Evolutionary conservation across 2,113 vertebrate species (phyloP).

Genomic region (Aplodontia rufa): DNA sequence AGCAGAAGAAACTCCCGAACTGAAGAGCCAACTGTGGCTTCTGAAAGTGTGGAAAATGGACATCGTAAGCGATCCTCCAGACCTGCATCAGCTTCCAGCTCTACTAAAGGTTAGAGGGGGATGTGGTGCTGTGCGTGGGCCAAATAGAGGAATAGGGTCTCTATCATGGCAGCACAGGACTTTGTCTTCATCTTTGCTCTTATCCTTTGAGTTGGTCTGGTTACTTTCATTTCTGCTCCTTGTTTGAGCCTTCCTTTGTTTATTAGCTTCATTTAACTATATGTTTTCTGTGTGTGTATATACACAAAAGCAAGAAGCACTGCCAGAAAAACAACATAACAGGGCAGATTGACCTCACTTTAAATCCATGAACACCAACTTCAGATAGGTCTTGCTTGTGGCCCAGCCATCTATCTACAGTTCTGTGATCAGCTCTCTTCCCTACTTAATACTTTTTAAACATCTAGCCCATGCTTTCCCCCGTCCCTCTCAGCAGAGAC

Average conservation of each 20-base stretch:
- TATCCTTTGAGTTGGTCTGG: background rate
- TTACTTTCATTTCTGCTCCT: slow-evolving; percentile 10
- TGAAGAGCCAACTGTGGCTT: slow-evolving; percentile 89
- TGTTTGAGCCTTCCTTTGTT: background rate
- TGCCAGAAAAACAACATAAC: background rate
- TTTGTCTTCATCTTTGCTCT: slow-evolving; percentile 1
- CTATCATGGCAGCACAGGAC: background rate
- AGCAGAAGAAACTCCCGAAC: slow-evolving; percentile 95
- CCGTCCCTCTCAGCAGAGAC: background rate
- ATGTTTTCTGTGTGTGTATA: slow-evolving; percentile 12
- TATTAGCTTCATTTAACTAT: background rate
- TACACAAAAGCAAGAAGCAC: slow-evolving; percentile 23
- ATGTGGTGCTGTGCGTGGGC: background rate
- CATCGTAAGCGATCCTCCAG: slow-evolving; percentile 94
- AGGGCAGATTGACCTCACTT: background rate
- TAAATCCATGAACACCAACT: background rate
- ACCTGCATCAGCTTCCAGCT: slow-evolving; percentile 88
- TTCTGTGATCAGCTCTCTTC: background rate
- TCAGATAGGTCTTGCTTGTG: background rate
- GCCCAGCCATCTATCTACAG: background rate
- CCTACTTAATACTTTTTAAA: background rate
- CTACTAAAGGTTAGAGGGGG: slow-evolving; percentile 89
- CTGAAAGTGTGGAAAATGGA: slow-evolving; percentile 91
- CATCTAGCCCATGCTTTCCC: background rate
- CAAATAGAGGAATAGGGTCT: background rate